Conservation (phyloP, 2,797 vertebrate genomes). For the Heterohyrax brucei region DNA sequence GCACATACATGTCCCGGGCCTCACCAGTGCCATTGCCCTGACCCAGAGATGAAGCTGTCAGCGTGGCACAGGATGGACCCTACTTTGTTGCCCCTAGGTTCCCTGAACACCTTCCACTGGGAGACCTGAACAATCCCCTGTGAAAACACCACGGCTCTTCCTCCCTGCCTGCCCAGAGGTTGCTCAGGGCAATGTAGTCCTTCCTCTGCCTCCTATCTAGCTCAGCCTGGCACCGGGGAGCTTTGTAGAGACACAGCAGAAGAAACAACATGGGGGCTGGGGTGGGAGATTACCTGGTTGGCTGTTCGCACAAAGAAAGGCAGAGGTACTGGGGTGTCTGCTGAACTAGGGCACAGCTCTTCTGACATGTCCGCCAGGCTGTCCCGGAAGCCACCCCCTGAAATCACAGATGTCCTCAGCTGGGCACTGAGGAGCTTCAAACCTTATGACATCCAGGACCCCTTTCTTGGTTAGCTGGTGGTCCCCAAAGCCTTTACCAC, state of each 20-base stretch:
- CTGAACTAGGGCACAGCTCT: slow-evolving; percentile 98
- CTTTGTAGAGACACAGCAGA: slow-evolving; percentile 3
- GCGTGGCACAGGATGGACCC: neutral
- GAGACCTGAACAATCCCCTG: neutral
- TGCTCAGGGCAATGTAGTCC: neutral
- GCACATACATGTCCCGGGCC: slow-evolving; percentile 98
- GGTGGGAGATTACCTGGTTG: slow-evolving; percentile 94
- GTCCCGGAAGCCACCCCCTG: slow-evolving; percentile 98
- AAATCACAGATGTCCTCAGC: slow-evolving; percentile 67
- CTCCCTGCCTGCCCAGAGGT: neutral
- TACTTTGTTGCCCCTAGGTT: neutral
- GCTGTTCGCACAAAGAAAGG: slow-evolving; percentile 97
- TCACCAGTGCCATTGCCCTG: slow-evolving; percentile 96
- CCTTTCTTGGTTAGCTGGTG: neutral
- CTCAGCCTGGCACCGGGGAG: neutral
- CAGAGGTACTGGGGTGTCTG: slow-evolving; percentile 96
- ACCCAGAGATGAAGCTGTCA: slow-evolving; percentile 63
- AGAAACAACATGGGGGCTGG: neutral
- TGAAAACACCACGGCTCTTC: neutral
- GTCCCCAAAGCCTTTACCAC: neutral
- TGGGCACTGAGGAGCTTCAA: neutral
- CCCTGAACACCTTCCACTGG: neutral
- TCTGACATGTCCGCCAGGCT: slow-evolving; percentile 99
- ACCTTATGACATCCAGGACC: neutral
- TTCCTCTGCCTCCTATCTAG: neutral